Evolutionary conservation across 1,140 invertebrate species (phyloP), one percentile per base, ranked within the genome.

Genomic region (Whitmania pigra): DNA sequence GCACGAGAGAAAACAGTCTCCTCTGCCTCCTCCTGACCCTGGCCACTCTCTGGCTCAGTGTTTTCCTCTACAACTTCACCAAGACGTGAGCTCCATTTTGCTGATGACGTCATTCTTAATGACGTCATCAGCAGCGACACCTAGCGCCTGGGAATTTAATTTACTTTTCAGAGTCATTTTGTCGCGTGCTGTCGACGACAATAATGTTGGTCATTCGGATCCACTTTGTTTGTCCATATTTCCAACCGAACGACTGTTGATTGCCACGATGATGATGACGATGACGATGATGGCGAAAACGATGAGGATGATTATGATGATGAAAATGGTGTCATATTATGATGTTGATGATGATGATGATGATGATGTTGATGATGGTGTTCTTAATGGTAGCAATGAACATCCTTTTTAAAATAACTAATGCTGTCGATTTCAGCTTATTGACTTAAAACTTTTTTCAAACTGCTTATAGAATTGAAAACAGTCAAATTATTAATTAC

Each of bases 51-150:
- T 88, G 86, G 86, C 77, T 88, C 7, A 85, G 85, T n/a, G 81
- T 86, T 13, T 87, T 86, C 43, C 77, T 88, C 49, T 88, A 86
- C 78, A 88, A 88, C 78, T 88, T 88, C 77, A 86, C 86, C 71
- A 88, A 87, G 80, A 88, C 87, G 83, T 85, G 78, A 76, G 80
- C 76, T 67, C 9, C 43, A 49, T 13, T 49, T 49, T 49, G 0
- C 43, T 13, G 40, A 11, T 49, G 5, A 1, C 43, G 43, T 49
- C 43, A 17, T 49, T 13, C 13, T 13, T 17, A 15, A 17, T 3
- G 43, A 49, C 43, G 43, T 49, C 43, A 17, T n/a, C n/a, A 17
- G 11, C 43, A n/a, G 43, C 9, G 43, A 49, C 43, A 49, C 9
- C 43, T 49, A 49, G 43, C 43, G 43, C 43, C 2, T 49, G 43